These are phyloP conservation scores for Caracal caracal DNA, from an alignment of 2,113 vertebrate species.

Conservation along the genomic window DNA sequence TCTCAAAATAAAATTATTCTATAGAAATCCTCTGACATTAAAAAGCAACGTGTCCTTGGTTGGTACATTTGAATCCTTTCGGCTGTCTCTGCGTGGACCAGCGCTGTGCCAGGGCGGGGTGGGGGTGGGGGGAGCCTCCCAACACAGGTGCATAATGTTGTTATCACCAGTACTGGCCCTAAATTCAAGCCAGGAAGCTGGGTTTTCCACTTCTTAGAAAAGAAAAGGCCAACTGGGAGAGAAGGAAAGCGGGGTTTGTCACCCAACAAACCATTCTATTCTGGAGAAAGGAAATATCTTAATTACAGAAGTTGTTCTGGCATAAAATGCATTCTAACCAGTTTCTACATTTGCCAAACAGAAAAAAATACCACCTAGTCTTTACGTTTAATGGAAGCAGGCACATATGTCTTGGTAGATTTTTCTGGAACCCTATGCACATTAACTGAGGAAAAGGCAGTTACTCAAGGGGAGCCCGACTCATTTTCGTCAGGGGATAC, in stretches of 20 bases:
- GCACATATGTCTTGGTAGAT: background rate
- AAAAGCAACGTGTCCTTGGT: accelerated
- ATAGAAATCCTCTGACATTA: background rate
- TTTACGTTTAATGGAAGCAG: background rate
- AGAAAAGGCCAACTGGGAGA: background rate
- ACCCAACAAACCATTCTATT: background rate
- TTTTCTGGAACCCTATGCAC: background rate
- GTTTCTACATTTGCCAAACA: background rate
- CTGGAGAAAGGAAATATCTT: background rate
- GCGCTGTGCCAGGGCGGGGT: too few species aligned
- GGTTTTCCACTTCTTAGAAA: background rate
- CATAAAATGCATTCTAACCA: background rate
- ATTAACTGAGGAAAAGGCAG: background rate
- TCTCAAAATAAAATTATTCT: too few species aligned
- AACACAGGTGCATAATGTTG: background rate
- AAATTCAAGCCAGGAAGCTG: background rate
- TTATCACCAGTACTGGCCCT: background rate
- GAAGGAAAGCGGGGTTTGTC: background rate
- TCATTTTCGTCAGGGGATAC: background rate
- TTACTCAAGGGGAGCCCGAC: accelerated
- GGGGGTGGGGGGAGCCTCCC: too few species aligned
- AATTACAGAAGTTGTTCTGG: background rate
- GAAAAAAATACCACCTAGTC: background rate
- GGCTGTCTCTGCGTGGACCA: background rate
- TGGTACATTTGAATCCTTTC: too few species aligned